Evolutionary conservation across 2,888 invertebrate genomes (phyloP).

Genomic region (Drosophila fungiperda): DNA sequence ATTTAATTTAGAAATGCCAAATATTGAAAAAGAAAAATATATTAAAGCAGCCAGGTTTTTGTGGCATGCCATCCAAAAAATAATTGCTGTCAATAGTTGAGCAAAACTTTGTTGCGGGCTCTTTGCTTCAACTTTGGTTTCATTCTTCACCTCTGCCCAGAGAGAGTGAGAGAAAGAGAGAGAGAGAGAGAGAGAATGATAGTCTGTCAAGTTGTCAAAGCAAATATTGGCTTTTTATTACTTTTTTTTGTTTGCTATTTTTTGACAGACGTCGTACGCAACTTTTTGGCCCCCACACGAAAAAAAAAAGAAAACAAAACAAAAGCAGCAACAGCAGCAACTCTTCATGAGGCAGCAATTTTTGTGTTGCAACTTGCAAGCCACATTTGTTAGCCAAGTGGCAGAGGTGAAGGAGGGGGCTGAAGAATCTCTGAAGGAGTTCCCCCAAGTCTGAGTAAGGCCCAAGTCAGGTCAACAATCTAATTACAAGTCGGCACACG

Average conservation of each 20-base stretch:
- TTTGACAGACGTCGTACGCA: conserved; percentile 42
- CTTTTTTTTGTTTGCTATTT: conserved; percentile 51
- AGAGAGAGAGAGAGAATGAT: background rate
- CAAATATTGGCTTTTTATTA: conserved; percentile 6
- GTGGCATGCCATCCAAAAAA: background rate
- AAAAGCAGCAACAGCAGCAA: background rate
- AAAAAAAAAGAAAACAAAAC: conserved; percentile 8
- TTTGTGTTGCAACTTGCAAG: conserved; percentile 11
- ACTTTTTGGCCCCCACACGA: conserved; percentile 37
- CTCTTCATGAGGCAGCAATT: conserved; percentile 12
- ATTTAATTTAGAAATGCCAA: conserved; percentile 20
- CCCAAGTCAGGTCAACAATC: conserved; percentile 53
- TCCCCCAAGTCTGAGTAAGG: conserved; percentile 6
- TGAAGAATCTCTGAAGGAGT: background rate
- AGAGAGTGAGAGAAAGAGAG: background rate
- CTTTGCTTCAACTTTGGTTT: conserved; percentile 4
- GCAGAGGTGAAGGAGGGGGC: background rate
- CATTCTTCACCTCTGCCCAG: background rate
- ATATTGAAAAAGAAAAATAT: background rate
- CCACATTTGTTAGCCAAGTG: conserved; percentile 24
- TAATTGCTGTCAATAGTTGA: conserved; percentile 31
- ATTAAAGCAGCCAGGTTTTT: conserved; percentile 9
- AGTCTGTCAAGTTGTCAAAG: conserved; percentile 15
- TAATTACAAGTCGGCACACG: conserved; percentile 58
- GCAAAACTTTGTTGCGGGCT: conserved; percentile 35